These are phyloP conservation scores for Cherax destructor DNA, from an alignment of 1,140 invertebrate genomes.

Conservation along the genomic window DNA sequence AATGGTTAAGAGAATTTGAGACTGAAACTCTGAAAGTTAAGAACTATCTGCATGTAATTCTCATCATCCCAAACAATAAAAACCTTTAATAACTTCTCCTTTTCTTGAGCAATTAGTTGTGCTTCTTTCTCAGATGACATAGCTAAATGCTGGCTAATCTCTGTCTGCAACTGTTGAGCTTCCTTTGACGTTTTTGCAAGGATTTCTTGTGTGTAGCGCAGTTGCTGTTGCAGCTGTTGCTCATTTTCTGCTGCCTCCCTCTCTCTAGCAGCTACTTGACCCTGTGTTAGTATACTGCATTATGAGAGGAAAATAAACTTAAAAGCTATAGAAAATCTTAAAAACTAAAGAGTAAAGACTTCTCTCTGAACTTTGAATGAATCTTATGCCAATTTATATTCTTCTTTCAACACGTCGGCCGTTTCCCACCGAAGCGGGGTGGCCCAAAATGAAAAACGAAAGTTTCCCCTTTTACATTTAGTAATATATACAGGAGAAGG, in stretches of 20 bases:
- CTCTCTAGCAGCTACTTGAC: conserved; percentile 19
- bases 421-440: no score
- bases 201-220: conserved; percentile 25
- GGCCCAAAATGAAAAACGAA: no score
- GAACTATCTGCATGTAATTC: neutral
- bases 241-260: conserved; percentile 48
- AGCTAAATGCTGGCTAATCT: conserved; percentile 17
- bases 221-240: conserved; percentile 9
- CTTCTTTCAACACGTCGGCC: no score
- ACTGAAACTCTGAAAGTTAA: neutral
- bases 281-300: neutral
- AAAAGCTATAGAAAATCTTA: no score
- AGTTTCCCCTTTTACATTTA: no score
- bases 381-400: no score
- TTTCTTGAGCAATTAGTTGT: conserved; percentile 35
- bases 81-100: conserved; percentile 46
- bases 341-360: no score
- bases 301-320: neutral
- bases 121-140: conserved; percentile 48
- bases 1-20: no score
- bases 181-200: conserved; percentile 39
- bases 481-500: no score
- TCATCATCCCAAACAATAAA: neutral
- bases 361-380: no score
- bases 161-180: conserved; percentile 13